Evolutionary conservation across 2,113 vertebrate species (phyloP), one percentile per base, ranked within the genome.

Genomic region (Anhinga anhinga): DNA sequence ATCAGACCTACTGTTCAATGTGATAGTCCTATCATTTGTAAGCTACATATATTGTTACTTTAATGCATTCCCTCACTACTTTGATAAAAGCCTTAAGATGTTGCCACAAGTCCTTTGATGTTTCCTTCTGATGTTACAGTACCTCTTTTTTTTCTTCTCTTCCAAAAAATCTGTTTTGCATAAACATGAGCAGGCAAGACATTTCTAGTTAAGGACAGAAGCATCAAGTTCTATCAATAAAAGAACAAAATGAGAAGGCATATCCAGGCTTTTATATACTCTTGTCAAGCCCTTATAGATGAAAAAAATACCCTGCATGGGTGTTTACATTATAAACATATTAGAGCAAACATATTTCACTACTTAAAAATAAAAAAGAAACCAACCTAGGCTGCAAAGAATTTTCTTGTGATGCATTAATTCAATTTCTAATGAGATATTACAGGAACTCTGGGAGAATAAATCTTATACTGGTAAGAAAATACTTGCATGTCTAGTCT

Each of bases 51-150:
- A 97, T 98, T 98, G 97, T 98, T 98, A 97, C 98, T 98, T 98
- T 98, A 98, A 98, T 98, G 98, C 97, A 98, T 98, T 98, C 98
- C 93, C 93, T 98, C 70, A 98, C 98, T 98, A 97, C 98, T 98
- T 98, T 98, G 98, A 98, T 98, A 98, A 98, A 98, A 98, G 97
- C 95, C 97, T 95, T 98, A 97, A 98, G 98, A 98, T 95, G 96
- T 95, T 98, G 95, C 97, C 94, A 97, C 97, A 88, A 96, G 95
- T 92, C 88, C 98, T 98, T 98, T 98, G 98, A 98, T 98, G 97
- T 98, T 98, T 98, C 93, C 90, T 97, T 98, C 98, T 98, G 98
- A 98, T 98, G 98, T 98, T 98, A 92, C 92, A 96, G 94, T 86
- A 96, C 88, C 69, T 98, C 82, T 87, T 86, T 78, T 94, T 94